Evolutionary conservation across 2,888 invertebrate genomes (phyloP).

Genomic region (Stenichneumon culpator): DNA sequence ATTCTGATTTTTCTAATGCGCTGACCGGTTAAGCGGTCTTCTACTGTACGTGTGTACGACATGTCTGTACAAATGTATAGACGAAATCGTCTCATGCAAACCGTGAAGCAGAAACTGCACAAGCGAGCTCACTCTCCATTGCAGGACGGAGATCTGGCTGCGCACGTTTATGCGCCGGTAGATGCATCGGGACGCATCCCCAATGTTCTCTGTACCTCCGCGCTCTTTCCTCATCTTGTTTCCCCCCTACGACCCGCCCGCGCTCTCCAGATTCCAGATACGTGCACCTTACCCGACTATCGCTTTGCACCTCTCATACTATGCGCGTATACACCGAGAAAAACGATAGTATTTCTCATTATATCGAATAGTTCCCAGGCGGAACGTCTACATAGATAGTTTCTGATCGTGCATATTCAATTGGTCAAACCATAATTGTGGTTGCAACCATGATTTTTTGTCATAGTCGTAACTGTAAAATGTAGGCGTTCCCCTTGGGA

Average conservation of each 20-base stretch:
- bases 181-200: conserved; percentile 43
- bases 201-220: background rate
- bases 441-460: too few species aligned
- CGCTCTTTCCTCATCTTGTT: conserved; percentile 25
- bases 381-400: too few species aligned
- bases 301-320: conserved; percentile 21
- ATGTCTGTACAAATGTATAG: background rate
- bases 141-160: conserved; percentile 24
- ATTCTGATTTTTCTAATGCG: too few species aligned
- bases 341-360: too few species aligned
- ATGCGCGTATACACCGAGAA: conserved; percentile 14
- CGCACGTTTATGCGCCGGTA: conserved; percentile 32
- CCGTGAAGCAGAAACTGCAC: conserved; percentile 40
- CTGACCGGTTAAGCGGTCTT: too few species aligned
- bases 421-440: too few species aligned
- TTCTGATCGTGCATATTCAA: too few species aligned
- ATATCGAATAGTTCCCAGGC: too few species aligned
- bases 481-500: too few species aligned
- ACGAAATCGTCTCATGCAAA: conserved; percentile 36
- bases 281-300: conserved; percentile 30
- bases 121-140: conserved; percentile 35
- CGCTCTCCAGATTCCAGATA: conserved; percentile 35
- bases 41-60: too few species aligned
- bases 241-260: conserved; percentile 4
- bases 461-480: too few species aligned